Evolutionary conservation across 2,888 invertebrate genomes (phyloP), one percentile per base, ranked within the genome.

Genomic region (Marronus borbonicus): DNA sequence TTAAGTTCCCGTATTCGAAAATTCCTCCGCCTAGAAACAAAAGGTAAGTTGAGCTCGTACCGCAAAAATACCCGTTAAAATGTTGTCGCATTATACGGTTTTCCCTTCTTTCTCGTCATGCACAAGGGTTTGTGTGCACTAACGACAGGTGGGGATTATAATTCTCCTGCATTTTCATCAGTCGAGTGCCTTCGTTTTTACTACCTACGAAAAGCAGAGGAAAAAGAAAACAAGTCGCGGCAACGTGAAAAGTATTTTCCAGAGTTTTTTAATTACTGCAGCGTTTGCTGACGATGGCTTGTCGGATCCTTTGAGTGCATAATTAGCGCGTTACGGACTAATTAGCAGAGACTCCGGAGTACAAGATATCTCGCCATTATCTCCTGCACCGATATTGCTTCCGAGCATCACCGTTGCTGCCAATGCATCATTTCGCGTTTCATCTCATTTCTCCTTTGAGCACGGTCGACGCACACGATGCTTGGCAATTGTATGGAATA

Each of bases 261-360:
- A 62, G 76, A 68, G 78, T 83, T 83, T 84, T 84, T 84, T 84
- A 84, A 84, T 85, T 84, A 84, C 82, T 80, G 79, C 81, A 79
- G 81, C 80, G 84, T 81, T 83, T 82, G 83, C 81, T 80, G 83
- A 82, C 82, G 83, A 81, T 82, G 82, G 82, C 82, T 81, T 83
- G 81, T 82, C 83, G 82, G 81, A 79, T 81, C 83, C 82, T 85
- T 83, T 84, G 84, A 85, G 82, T 82, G 81, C 83, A 83, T 84
- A 85, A 85, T 85, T 85, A 84, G 84, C 83, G 82, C 84, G 83
- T 83, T 83, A 83, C 83, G 83, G 84, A 84, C 84, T 85, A 85
- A 85, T 85, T 85, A 85, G 83, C 76, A 81, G 74, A 62, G 78
- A 76, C 79, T 77, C 72, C 77, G 69, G 60, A 74, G 81, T 82